A percentile compares a stretch with the other conserved stretches of the same genome.
phyloP scores from a whole-genome alignment of 2,888 invertebrate species.

The Drosophila mercatorum region DNA sequence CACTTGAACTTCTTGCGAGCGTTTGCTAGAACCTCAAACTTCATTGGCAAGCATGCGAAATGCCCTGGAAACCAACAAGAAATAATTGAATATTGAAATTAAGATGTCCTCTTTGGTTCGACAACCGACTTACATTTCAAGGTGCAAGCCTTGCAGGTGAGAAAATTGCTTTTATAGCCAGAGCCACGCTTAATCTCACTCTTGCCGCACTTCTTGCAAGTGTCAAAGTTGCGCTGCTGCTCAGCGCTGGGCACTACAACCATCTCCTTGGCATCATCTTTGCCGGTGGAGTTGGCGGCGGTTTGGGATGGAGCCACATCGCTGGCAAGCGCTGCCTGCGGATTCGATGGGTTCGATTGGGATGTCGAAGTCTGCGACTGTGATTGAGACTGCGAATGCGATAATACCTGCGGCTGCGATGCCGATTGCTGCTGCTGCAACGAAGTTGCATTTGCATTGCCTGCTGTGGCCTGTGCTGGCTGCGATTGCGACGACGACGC shows the following conservation, averaged over 20 bases:
- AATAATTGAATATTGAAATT: no score
- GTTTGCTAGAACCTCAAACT: slow-evolving; percentile 70
- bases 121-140: slow-evolving; percentile 65
- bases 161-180: slow-evolving; percentile 75
- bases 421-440: not conserved
- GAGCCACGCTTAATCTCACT: slow-evolving; percentile 75
- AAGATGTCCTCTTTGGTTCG: no score
- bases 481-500: not conserved
- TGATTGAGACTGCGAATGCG: not conserved
- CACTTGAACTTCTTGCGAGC: slow-evolving; percentile 90
- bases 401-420: slow-evolving; percentile 4
- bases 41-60: slow-evolving; percentile 69
- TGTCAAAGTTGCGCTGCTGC: slow-evolving; percentile 49
- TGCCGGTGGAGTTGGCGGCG: not conserved
- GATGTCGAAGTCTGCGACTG: not conserved
- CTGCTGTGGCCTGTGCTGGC: not conserved
- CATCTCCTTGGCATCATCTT: slow-evolving; percentile 9
- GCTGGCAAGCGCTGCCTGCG: not conserved
- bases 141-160: slow-evolving; percentile 77
- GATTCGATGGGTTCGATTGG: not conserved
- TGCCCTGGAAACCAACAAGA: slow-evolving; percentile 74
- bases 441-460: not conserved
- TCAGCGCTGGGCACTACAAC: slow-evolving; percentile 1
- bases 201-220: slow-evolving; percentile 73
- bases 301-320: not conserved